Evolutionary conservation across 1,140 invertebrate species (phyloP).

Genomic region (Atta texana): DNA sequence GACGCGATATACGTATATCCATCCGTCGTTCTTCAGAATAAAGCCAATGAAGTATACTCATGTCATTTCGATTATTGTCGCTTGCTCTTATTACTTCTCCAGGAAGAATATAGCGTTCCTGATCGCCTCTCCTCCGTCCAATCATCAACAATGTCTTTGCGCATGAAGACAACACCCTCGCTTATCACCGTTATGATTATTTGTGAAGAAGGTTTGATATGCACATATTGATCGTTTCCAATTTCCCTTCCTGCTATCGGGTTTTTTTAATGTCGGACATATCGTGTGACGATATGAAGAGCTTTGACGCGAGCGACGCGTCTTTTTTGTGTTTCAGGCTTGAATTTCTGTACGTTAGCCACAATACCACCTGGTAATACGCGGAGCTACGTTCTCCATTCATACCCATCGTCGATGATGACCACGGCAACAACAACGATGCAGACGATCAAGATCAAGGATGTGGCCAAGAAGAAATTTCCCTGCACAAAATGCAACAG

Average conservation of each 20-base stretch:
- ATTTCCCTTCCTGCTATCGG: neutral
- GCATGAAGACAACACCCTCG: neutral
- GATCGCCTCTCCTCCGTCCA: neutral
- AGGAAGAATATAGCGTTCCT: neutral
- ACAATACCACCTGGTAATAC: neutral
- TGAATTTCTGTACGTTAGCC: slow-evolving; percentile 53
- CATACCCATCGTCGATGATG: neutral
- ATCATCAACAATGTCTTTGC: neutral
- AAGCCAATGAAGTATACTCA: neutral
- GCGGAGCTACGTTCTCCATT: slow-evolving; percentile 11
- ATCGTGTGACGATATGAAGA: slow-evolving; percentile 19
- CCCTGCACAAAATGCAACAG: slow-evolving; percentile 70
- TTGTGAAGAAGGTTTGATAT: slow-evolving; percentile 62
- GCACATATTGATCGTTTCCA: neutral
- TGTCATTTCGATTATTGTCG: neutral
- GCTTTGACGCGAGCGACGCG: slow-evolving; percentile 55
- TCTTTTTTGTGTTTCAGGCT: slow-evolving; percentile 70
- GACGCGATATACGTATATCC: neutral
- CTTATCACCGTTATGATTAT: slow-evolving; percentile 10
- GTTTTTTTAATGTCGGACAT: slow-evolving; percentile 31
- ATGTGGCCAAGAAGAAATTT: slow-evolving; percentile 41
- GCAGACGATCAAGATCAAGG: neutral
- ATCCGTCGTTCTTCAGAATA: neutral
- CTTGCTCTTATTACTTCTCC: slow-evolving; percentile 1
- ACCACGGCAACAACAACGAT: neutral